These are phyloP conservation scores for Spinus pinus DNA, from an alignment of 2,797 vertebrate genomes.

Conservation along the genomic window DNA sequence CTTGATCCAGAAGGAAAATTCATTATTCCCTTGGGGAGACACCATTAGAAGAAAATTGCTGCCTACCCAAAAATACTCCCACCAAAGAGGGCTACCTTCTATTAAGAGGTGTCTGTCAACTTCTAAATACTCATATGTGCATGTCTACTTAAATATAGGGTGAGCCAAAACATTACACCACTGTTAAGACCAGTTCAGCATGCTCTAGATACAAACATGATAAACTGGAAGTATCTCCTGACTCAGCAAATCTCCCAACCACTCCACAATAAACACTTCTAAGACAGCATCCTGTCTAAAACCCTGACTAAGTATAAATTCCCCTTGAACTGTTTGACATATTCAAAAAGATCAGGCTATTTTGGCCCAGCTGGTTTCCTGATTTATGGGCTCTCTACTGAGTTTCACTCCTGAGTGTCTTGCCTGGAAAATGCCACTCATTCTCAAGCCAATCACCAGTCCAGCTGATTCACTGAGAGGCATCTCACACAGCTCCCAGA, in stretches of 20 bases:
- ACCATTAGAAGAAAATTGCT: background rate
- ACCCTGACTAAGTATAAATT: background rate
- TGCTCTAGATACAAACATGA: background rate
- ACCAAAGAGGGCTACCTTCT: background rate
- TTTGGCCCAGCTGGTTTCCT: background rate
- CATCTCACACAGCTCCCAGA: background rate
- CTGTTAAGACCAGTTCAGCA: background rate
- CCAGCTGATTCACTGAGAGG: background rate
- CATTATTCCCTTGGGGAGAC: background rate
- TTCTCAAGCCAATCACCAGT: background rate
- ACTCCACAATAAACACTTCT: background rate
- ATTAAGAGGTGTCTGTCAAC: background rate
- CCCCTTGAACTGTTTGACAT: background rate
- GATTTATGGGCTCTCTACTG: no score
- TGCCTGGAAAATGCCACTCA: background rate
- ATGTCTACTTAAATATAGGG: fast-evolving
- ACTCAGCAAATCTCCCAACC: background rate
- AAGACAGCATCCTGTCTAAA: background rate
- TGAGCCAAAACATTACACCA: background rate
- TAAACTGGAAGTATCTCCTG: background rate
- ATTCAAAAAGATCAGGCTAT: background rate
- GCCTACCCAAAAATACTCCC: background rate
- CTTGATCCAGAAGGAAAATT: background rate
- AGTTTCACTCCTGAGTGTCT: background rate
- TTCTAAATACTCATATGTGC: background rate